phyloP scores from a whole-genome alignment of 2,888 invertebrate species.

The Merodon equestris region DNA sequence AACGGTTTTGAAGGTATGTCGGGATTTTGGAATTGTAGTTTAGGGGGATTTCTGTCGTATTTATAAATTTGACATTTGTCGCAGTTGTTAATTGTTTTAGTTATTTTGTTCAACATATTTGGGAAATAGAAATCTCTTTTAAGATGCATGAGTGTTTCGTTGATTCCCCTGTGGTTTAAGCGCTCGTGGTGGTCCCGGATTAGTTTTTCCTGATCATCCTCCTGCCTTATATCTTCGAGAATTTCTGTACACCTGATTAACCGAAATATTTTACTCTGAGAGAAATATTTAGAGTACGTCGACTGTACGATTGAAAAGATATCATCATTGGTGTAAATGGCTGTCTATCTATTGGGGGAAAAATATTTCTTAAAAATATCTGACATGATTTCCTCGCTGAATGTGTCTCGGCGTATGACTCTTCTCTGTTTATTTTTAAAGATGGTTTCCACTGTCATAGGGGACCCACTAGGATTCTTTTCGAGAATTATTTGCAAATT shows the following conservation, averaged over 20 bases:
- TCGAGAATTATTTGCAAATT: conserved; percentile 57
- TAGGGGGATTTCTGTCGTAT: conserved; percentile 60
- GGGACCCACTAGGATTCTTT: conserved; percentile 8
- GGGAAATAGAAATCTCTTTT: conserved; percentile 33
- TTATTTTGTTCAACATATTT: conserved; percentile 50
- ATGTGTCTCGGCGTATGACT: conserved; percentile 33
- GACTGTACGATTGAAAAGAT: neutral
- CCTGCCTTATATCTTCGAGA: neutral
- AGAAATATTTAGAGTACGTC: neutral
- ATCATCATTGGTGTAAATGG: conserved; percentile 42
- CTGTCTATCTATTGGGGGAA: conserved; percentile 44
- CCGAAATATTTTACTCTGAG: too few relatives aligned
- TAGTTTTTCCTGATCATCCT: conserved; percentile 30
- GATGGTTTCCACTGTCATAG: conserved; percentile 38
- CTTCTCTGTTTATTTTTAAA: conserved; percentile 26
- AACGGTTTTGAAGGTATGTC: conserved; percentile 59
- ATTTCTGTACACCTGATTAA: too few relatives aligned
- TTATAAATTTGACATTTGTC: conserved; percentile 40
- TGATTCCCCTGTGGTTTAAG: too few relatives aligned
- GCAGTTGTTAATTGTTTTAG: conserved; percentile 4
- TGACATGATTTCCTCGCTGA: conserved; percentile 32
- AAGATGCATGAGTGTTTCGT: too few relatives aligned
- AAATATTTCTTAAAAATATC: conserved; percentile 59
- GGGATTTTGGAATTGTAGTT: conserved; percentile 51
- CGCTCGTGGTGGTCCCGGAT: conserved; percentile 19